Conservation (phyloP, 2,888 invertebrate genomes). For the Acleris emargana region DNA sequence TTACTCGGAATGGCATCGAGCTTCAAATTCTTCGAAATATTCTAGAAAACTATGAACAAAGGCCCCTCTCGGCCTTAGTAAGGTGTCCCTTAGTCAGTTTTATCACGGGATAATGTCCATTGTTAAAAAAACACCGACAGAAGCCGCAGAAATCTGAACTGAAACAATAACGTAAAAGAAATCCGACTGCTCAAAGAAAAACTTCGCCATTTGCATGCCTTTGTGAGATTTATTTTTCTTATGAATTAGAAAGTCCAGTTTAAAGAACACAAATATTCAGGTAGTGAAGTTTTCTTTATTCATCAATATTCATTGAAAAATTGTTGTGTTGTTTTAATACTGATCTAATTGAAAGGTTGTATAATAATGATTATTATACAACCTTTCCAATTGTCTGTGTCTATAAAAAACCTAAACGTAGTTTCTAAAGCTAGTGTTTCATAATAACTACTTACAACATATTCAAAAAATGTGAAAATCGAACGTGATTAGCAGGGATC, state of each 20-base stretch:
- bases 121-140: background rate
- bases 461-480: no score
- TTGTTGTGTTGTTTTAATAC: no score
- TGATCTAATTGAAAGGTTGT: no score
- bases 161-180: slow-evolving; percentile 25
- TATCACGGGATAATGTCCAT: background rate
- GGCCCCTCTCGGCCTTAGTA: background rate
- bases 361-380: no score
- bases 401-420: no score
- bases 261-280: slow-evolving; percentile 10
- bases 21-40: background rate
- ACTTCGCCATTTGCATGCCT: slow-evolving; percentile 21
- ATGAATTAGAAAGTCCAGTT: slow-evolving; percentile 13
- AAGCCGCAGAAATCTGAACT: background rate
- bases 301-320: background rate
- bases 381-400: no score
- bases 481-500: no score
- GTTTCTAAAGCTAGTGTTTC: no score
- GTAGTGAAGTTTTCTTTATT: background rate
- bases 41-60: background rate
- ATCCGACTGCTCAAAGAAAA: slow-evolving; percentile 15
- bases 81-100: slow-evolving; percentile 5
- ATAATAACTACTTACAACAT: no score
- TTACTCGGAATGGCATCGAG: background rate
- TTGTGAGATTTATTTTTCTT: slow-evolving; percentile 19